Percentiles rank a stretch among this genome's conserved stretches.
These are phyloP conservation scores for Apocrypta bakeri DNA, from an alignment of 1,140 invertebrate genomes.

Conservation along the genomic window DNA sequence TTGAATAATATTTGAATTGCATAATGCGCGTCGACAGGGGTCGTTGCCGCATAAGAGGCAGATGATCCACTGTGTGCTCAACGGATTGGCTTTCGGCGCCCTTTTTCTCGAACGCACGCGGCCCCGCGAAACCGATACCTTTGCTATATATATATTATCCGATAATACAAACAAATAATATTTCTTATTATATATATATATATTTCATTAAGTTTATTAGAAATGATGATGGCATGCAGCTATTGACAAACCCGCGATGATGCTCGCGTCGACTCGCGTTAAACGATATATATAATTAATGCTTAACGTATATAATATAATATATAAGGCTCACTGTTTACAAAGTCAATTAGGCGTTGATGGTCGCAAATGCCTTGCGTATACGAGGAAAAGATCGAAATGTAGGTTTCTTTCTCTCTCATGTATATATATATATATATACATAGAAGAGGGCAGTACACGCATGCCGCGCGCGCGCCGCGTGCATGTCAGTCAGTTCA, in stretches of 20 bases:
- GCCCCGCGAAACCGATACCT: not conserved
- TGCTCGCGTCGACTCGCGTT: no score
- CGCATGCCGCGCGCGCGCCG: conserved; percentile 16
- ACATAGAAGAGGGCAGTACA: not conserved
- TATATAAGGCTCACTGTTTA: conserved; percentile 23
- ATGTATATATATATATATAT: not conserved
- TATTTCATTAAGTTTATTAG: no score
- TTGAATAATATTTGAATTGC: conserved; percentile 76
- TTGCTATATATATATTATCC: no score
- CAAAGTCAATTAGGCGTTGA: conserved; percentile 46
- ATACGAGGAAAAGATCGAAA: conserved; percentile 13
- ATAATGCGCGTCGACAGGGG: conserved; percentile 67
- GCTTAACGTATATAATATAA: no score
- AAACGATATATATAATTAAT: no score
- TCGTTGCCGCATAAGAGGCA: conserved; percentile 59
- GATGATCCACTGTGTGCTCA: conserved; percentile 67
- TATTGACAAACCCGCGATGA: no score
- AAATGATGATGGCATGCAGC: no score
- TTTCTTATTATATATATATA: no score
- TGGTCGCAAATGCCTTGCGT: conserved; percentile 16
- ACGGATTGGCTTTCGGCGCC: conserved; percentile 61
- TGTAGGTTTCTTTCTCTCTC: not conserved
- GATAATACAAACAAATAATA: no score
- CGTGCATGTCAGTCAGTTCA: conserved; percentile 47
- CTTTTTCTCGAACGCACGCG: not conserved